phyloP scores from a whole-genome alignment of 2,797 vertebrate species.

The Danio tinwini region DNA sequence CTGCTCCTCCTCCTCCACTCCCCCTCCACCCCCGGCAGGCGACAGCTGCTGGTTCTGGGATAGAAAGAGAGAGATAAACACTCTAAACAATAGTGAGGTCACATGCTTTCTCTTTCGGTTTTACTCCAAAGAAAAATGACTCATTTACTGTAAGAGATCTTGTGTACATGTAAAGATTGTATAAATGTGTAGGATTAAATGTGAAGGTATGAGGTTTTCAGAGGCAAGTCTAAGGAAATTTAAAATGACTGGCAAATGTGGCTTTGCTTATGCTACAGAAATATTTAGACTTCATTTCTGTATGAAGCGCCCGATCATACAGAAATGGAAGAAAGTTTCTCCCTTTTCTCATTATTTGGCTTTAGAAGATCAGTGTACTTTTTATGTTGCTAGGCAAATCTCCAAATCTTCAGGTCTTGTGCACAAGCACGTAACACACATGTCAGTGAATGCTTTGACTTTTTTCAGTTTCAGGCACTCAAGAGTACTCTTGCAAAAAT shows the following conservation, averaged over 20 bases:
- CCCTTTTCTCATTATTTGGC: no score
- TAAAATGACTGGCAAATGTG: conserved; percentile 19
- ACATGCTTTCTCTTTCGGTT: conserved; percentile 35
- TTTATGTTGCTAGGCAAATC: no score
- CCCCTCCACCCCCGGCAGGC: conserved; percentile 69
- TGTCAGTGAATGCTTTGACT: no score
- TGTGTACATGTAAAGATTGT: conserved; percentile 29
- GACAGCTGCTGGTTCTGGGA: conserved; percentile 79
- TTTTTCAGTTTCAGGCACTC: no score
- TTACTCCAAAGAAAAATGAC: conserved; percentile 58
- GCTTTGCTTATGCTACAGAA: conserved; percentile 23
- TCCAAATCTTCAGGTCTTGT: no score
- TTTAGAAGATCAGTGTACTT: no score
- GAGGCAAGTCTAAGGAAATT: conserved; percentile 42
- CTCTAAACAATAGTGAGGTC: conserved; percentile 35
- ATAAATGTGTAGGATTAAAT: conserved; percentile 38
- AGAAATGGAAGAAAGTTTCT: no score
- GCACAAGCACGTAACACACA: no score
- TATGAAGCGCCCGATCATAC: background rate
- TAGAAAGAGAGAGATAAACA: conserved; percentile 7
- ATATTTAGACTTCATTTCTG: background rate
- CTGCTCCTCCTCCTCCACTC: conserved; percentile 70
- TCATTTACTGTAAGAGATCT: conserved; percentile 32
- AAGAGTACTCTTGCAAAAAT: no score
- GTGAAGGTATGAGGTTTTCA: conserved; percentile 51